Evolutionary conservation across 92 coral and sea anemone genomes (phyloP).

Genomic region (Epizoanthus rinbou): DNA sequence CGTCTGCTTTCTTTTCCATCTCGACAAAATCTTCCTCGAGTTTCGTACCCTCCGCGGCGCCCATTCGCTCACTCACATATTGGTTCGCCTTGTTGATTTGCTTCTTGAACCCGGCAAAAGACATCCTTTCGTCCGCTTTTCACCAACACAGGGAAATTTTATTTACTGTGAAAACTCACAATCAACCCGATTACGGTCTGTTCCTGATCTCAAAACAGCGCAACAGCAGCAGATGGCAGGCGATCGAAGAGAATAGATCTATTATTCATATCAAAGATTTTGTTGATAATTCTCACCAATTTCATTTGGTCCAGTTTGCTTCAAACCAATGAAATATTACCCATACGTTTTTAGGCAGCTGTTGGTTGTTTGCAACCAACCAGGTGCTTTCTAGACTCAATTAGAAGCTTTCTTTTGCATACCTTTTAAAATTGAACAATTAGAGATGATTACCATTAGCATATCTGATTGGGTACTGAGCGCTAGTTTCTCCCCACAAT

Average conservation of each 20-base stretch:
- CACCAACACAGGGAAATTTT: background rate
- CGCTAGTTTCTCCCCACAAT: background rate
- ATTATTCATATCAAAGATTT: constrained; percentile 59
- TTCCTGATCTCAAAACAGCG: constrained; percentile 24
- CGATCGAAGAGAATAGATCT: constrained; percentile 37
- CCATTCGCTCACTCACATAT: constrained; percentile 94
- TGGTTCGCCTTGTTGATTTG: constrained; percentile 92
- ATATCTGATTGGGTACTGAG: constrained; percentile 20
- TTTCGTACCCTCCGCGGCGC: constrained; percentile 89
- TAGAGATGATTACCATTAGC: constrained; percentile 6
- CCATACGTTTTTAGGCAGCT: constrained; percentile 21
- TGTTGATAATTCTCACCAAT: constrained; percentile 61
- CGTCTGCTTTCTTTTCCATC: constrained; percentile 81
- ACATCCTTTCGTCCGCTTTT: constrained; percentile 47
- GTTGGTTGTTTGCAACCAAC: background rate
- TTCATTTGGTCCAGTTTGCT: constrained; percentile 42
- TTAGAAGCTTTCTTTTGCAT: constrained; percentile 5
- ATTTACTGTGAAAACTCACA: background rate
- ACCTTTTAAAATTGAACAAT: constrained; percentile 40
- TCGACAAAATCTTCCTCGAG: constrained; percentile 81
- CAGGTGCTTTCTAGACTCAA: constrained; percentile 27
- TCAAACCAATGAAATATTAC: constrained; percentile 60
- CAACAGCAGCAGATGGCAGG: constrained; percentile 37
- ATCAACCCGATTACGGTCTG: background rate
- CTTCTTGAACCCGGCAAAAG: constrained; percentile 88